phyloP scores from a whole-genome alignment of 2,113 vertebrate genomes.

The Tyrannus savana region DNA sequence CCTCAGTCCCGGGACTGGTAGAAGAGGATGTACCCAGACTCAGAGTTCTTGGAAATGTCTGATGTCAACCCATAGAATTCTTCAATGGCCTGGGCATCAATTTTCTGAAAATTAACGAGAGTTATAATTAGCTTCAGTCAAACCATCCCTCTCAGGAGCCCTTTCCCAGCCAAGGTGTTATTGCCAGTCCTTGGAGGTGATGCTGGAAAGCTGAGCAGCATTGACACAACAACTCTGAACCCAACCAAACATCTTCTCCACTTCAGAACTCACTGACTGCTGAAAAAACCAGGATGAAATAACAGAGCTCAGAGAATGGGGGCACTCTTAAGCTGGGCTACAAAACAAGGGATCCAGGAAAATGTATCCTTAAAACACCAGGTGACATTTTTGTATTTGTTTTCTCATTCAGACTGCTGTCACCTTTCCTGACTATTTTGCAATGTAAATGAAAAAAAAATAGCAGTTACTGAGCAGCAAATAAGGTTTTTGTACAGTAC shows the following conservation, averaged over 20 bases:
- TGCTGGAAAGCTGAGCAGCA: neutral
- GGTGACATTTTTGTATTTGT: neutral
- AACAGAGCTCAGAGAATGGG: neutral
- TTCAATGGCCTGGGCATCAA: constrained; percentile 91
- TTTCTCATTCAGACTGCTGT: neutral
- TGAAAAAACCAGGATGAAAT: neutral
- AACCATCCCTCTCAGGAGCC: neutral
- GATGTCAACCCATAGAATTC: constrained; percentile 94
- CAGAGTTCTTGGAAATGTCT: constrained; percentile 95
- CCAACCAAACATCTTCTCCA: neutral
- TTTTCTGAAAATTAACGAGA: constrained; percentile 80
- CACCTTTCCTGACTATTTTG: neutral
- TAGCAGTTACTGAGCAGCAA: neutral
- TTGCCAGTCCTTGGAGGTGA: neutral
- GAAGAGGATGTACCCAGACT: constrained; percentile 93
- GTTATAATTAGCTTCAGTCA: neutral
- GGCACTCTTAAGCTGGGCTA: neutral
- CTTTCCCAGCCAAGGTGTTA: neutral
- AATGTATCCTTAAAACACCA: neutral
- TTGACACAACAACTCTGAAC: rapidly evolving
- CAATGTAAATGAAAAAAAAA: neutral
- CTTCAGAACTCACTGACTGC: neutral
- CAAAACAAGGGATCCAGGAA: neutral
- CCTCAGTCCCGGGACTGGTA: constrained; percentile 92
- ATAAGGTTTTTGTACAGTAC: neutral